Evolutionary conservation across 2,888 invertebrate species (phyloP).

Genomic region (Lasioglossum oenotherae): DNA sequence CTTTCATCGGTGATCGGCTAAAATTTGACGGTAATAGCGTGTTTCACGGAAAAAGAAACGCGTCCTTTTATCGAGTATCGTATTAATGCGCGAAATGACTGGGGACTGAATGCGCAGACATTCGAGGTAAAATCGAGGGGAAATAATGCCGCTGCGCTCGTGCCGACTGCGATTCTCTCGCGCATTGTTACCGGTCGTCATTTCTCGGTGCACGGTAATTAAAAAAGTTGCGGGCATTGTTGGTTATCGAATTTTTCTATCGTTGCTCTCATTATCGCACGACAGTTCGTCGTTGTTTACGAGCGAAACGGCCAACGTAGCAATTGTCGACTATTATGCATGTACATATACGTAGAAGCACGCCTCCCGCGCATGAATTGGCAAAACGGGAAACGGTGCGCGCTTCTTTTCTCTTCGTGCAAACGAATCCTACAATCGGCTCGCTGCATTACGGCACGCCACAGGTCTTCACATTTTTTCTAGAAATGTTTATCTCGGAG

Average conservation of each 20-base stretch:
- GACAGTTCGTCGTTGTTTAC: constrained; percentile 43
- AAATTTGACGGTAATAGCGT: not conserved
- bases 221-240: constrained; percentile 57
- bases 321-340: constrained; percentile 46
- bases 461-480: not conserved
- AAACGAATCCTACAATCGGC: constrained; percentile 51
- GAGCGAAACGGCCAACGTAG: constrained; percentile 46
- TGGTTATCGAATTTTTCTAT: constrained; percentile 56
- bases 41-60: not conserved
- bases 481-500: no score
- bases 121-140: constrained; percentile 36
- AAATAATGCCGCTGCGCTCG: constrained; percentile 23
- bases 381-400: constrained; percentile 4
- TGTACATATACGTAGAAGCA: constrained; percentile 15
- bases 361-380: not conserved
- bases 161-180: constrained; percentile 7
- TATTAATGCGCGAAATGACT: not conserved
- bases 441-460: constrained; percentile 16
- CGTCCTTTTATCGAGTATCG: not conserved
- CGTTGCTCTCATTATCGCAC: constrained; percentile 57
- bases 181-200: constrained; percentile 40
- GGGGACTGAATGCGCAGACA: constrained; percentile 32
- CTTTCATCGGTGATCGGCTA: not conserved
- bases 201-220: constrained; percentile 43
- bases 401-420: constrained; percentile 17